A percentile compares a stretch with the other conserved stretches of the same genome.
Evolutionary conservation across 2,113 vertebrate species (phyloP).

Genomic region (Eretmochelys imbricata): DNA sequence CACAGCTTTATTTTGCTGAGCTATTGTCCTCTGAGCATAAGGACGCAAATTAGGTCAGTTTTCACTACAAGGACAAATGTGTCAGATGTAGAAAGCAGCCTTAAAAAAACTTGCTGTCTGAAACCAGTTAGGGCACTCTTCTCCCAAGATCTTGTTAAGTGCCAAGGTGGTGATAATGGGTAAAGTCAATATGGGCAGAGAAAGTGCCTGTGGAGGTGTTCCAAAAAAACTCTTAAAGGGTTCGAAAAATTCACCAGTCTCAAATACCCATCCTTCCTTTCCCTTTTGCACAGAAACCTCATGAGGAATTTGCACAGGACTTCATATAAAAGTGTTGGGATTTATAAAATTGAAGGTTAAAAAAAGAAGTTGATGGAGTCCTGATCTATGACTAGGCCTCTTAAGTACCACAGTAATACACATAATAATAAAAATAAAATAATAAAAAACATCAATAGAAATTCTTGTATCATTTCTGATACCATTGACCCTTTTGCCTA

Average conservation of each 20-base stretch:
- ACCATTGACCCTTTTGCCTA: neutral
- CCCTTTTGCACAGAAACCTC: neutral
- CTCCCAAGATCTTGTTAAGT: constrained; percentile 27
- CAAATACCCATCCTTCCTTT: neutral
- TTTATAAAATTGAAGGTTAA: neutral
- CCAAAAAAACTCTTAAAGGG: constrained; percentile 35
- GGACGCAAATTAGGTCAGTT: constrained; percentile 35
- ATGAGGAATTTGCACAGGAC: neutral
- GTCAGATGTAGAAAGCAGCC: neutral
- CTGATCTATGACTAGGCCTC: neutral
- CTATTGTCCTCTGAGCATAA: constrained; percentile 40
- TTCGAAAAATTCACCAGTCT: neutral
- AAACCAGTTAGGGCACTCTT: constrained; percentile 3
- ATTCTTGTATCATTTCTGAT: neutral
- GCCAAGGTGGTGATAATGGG: neutral
- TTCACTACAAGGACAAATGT: constrained; percentile 25
- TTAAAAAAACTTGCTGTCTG: constrained; percentile 26
- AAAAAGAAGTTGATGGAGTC: neutral
- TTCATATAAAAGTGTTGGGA: neutral
- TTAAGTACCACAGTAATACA: neutral
- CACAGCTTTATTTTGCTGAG: constrained; percentile 44
- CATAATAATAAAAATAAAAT: neutral
- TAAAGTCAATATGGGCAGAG: neutral
- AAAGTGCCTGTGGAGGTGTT: neutral
- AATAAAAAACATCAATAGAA: neutral